Conservation (phyloP, 2,113 vertebrate genomes). For the Phalacrocorax pelagicus region DNA sequence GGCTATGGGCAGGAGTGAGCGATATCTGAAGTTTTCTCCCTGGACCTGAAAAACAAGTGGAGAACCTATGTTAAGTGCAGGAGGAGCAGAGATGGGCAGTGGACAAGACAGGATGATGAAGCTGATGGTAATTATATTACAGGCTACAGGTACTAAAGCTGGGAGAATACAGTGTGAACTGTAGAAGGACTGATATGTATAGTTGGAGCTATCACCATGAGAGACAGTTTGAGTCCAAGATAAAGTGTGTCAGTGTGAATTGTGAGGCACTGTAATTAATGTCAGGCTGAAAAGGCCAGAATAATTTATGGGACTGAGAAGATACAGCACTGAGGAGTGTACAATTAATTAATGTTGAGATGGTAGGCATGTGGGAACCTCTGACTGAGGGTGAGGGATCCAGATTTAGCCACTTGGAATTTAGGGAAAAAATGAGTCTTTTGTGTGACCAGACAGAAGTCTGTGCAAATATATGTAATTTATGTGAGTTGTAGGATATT, state of each 20-base stretch:
- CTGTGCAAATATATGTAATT: neutral
- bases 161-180: neutral
- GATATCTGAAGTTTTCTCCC: neutral
- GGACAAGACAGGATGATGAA: neutral
- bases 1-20: neutral
- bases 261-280: slow-evolving; percentile 21
- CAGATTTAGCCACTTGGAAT: neutral
- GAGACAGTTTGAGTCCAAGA: neutral
- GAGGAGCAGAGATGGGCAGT: neutral
- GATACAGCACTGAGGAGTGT: neutral
- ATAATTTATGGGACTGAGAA: slow-evolving; percentile 12
- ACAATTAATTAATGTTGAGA: slow-evolving; percentile 13
- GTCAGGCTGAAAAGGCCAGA: neutral
- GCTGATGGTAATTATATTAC: neutral
- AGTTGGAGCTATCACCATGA: neutral
- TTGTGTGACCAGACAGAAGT: neutral
- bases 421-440: neutral
- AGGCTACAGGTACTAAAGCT: neutral
- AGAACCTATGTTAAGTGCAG: neutral
- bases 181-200: neutral
- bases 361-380: neutral
- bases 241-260: neutral
- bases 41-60: neutral
- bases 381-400: neutral
- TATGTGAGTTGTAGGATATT: slow-evolving; percentile 8